Conservation (phyloP, 2,888 invertebrate species). For the Helleia helle region DNA sequence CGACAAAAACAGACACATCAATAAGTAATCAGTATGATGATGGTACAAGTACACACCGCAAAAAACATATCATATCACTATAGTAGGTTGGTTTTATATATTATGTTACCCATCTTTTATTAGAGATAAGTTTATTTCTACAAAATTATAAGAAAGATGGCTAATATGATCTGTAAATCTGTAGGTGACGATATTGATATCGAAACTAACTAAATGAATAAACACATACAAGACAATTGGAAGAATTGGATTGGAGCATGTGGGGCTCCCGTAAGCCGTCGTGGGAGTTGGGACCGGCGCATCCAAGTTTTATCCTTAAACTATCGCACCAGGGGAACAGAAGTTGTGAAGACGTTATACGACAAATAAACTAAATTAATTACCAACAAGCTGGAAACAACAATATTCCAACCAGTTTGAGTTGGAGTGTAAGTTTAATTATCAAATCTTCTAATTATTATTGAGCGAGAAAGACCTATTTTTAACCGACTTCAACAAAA, state of each 20-base stretch:
- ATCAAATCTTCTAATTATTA: too few species aligned
- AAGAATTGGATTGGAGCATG: conserved; percentile 2
- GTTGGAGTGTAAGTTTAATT: too few species aligned
- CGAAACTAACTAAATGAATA: not conserved
- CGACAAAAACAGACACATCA: too few species aligned
- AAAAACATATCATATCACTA: too few species aligned
- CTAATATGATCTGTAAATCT: not conserved
- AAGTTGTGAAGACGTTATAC: not conserved
- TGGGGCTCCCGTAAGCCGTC: not conserved
- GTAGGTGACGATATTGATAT: not conserved
- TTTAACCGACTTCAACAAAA: too few species aligned
- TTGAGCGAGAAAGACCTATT: too few species aligned
- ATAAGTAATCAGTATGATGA: too few species aligned
- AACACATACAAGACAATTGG: not conserved
- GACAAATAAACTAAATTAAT: conserved; percentile 8
- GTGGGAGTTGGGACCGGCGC: not conserved
- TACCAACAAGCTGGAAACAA: conserved; percentile 2
- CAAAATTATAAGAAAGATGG: too few species aligned
- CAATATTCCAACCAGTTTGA: not conserved
- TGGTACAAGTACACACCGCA: too few species aligned
- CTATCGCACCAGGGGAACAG: conserved; percentile 1
- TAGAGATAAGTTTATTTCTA: too few species aligned
- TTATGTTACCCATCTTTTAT: too few species aligned
- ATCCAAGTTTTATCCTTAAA: conserved; percentile 5
- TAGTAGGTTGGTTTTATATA: too few species aligned